Evolutionary conservation across 2,888 invertebrate species (phyloP).

Genomic region (Lasioglossum lativentre): DNA sequence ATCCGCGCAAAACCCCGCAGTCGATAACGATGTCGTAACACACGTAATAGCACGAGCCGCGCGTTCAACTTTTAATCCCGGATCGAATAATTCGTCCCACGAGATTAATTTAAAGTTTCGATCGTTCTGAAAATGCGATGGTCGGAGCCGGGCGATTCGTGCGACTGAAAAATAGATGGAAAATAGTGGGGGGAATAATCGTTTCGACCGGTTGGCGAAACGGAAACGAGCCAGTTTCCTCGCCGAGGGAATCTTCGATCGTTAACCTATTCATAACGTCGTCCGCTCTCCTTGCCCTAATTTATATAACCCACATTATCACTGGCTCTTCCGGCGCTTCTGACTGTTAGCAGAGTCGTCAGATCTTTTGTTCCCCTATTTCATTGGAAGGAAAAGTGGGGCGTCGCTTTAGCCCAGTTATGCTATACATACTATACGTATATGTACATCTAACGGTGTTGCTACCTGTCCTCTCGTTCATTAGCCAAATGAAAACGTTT

Average conservation of each 20-base stretch:
- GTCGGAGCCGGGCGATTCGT: not conserved
- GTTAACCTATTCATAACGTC: conserved; percentile 11
- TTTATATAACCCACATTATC: conserved; percentile 15
- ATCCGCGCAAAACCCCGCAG: no score
- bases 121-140: not conserved
- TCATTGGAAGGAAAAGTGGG: not conserved
- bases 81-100: not conserved
- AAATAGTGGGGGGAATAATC: not conserved
- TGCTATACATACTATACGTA: not conserved
- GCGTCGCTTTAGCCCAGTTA: conserved; percentile 3
- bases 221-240: not conserved
- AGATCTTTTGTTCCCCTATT: conserved; percentile 7
- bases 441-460: not conserved
- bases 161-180: not conserved
- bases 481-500: conserved; percentile 11
- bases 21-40: not conserved
- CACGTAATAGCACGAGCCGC: no score
- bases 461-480: not conserved
- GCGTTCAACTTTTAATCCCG: not conserved
- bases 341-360: conserved; percentile 4
- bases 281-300: conserved; percentile 5
- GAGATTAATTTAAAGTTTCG: not conserved
- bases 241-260: conserved; percentile 9
- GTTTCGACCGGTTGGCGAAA: not conserved
- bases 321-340: not conserved